phyloP scores from a whole-genome alignment of 2,797 vertebrate genomes.

The Okamejei kenojei region DNA sequence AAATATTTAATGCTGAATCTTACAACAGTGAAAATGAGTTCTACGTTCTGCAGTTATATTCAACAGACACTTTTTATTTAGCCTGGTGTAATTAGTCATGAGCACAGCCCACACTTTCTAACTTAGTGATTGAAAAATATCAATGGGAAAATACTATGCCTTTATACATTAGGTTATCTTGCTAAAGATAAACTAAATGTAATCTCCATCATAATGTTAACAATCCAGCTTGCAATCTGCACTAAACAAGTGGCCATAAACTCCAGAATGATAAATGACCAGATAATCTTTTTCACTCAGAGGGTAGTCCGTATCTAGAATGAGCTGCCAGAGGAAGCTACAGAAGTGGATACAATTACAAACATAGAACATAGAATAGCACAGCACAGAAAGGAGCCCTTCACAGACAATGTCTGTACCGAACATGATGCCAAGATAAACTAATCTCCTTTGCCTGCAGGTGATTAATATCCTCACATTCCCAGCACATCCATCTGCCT shows the following conservation, averaged over 20 bases:
- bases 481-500: no score
- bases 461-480: no score
- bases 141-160: neutral
- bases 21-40: slow-evolving; percentile 7
- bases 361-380: no score
- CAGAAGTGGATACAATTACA: no score
- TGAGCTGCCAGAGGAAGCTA: no score
- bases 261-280: neutral
- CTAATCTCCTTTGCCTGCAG: no score
- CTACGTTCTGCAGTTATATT: neutral
- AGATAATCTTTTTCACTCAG: no score
- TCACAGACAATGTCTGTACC: no score
- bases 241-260: neutral
- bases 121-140: neutral
- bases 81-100: neutral
- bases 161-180: neutral
- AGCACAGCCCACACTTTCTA: neutral
- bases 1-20: slow-evolving; percentile 24
- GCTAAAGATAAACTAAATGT: no score
- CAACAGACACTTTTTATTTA: neutral
- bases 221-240: neutral
- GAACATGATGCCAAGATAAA: no score
- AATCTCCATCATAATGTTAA: neutral
- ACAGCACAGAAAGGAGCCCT: no score
- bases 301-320: no score